Conservation (phyloP, 2,797 vertebrate genomes). For the Acrossocheilus fasciatus region DNA sequence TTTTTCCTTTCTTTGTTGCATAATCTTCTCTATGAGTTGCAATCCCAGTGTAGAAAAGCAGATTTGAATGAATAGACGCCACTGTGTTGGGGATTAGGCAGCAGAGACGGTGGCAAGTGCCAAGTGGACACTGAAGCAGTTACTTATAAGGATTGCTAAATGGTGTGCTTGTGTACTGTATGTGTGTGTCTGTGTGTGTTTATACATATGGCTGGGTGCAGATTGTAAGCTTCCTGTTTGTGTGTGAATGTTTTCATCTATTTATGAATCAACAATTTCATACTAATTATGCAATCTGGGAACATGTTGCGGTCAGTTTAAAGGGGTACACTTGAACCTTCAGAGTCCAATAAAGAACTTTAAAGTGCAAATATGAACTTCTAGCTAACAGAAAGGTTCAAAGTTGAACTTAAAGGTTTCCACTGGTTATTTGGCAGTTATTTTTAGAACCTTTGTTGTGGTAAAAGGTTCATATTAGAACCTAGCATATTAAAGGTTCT, state of each 20-base stretch:
- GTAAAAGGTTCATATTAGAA: too few relatives aligned
- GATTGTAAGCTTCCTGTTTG: conserved; percentile 33
- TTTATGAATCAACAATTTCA: neutral
- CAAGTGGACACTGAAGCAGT: conserved; percentile 64
- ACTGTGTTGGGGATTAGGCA: conserved; percentile 72
- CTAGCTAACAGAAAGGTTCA: too few relatives aligned
- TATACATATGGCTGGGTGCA: conserved; percentile 8
- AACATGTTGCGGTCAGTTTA: neutral
- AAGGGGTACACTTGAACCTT: too few relatives aligned
- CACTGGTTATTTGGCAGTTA: too few relatives aligned
- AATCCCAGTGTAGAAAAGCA: conserved; percentile 67
- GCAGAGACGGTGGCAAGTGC: conserved; percentile 28
- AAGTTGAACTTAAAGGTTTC: too few relatives aligned
- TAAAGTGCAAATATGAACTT: too few relatives aligned
- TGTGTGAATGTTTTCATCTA: conserved; percentile 1
- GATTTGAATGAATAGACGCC: conserved; percentile 72
- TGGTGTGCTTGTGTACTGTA: neutral
- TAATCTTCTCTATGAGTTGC: conserved; percentile 71
- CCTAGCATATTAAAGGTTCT: too few relatives aligned
- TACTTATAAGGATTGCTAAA: conserved; percentile 22
- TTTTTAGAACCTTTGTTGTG: too few relatives aligned
- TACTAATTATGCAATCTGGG: neutral
- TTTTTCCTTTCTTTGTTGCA: conserved; percentile 69
- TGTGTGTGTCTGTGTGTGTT: conserved; percentile 9
- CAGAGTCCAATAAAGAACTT: too few relatives aligned